Conservation (phyloP, 2,113 vertebrate genomes). For the Neofelis nebulosa region DNA sequence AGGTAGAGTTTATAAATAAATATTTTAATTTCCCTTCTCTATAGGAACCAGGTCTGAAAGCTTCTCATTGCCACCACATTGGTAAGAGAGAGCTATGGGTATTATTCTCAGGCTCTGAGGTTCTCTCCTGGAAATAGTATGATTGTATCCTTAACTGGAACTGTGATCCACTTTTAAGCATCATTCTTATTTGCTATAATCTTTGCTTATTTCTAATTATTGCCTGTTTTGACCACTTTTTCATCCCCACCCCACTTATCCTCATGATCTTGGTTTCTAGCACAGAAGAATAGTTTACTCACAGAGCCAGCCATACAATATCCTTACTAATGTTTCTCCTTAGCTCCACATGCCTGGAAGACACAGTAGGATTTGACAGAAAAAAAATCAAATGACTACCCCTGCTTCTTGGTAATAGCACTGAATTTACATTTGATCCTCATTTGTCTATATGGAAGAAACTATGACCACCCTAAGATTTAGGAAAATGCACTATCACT, state of each 20-base stretch:
- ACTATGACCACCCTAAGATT: neutral
- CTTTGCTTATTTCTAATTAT: neutral
- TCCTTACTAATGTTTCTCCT: neutral
- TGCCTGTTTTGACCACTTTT: neutral
- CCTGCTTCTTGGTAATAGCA: neutral
- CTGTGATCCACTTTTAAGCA: neutral
- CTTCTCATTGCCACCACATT: neutral
- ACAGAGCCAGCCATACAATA: neutral
- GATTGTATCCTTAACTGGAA: neutral
- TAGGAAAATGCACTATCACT: neutral
- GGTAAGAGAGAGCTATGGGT: neutral
- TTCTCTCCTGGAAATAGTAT: neutral
- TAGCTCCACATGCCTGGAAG: neutral
- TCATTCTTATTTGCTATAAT: neutral
- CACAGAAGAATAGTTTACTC: neutral
- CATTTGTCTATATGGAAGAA: neutral
- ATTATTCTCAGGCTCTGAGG: neutral
- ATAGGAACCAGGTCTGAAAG: neutral
- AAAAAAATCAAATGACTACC: neutral
- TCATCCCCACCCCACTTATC: neutral
- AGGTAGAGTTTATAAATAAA: neutral
- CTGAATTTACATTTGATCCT: neutral
- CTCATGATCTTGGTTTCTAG: neutral
- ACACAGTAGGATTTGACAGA: neutral
- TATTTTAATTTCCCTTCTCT: neutral